Evolutionary conservation across 2,797 vertebrate species (phyloP).

Genomic region (Lepilemur ruficaudatus): DNA sequence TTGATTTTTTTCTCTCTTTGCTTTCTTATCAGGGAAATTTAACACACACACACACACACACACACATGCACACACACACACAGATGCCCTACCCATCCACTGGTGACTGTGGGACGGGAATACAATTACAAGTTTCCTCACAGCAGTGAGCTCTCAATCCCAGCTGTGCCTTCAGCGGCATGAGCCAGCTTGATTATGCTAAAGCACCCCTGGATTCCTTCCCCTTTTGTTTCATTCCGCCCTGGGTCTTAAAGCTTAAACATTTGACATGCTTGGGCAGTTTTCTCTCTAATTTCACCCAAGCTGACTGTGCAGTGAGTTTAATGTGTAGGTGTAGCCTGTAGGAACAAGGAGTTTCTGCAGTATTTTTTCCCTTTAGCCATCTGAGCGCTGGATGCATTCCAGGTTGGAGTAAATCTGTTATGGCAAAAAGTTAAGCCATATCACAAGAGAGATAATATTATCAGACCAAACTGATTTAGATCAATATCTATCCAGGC

Average conservation of each 20-base stretch:
- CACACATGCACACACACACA: not conserved
- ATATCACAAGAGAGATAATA: not conserved
- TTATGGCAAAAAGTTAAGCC: conserved; percentile 34
- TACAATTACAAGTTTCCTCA: conserved; percentile 78
- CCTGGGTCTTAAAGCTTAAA: conserved; percentile 82
- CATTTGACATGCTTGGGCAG: conserved; percentile 82
- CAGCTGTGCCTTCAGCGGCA: conserved; percentile 77
- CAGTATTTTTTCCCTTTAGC: conserved; percentile 15
- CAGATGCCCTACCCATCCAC: not conserved
- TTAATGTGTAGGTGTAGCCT: conserved; percentile 75
- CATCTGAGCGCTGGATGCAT: not conserved
- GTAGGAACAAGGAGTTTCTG: conserved; percentile 76
- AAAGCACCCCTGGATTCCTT: conserved; percentile 80
- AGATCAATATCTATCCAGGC: conserved; percentile 12
- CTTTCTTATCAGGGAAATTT: conserved; percentile 58
- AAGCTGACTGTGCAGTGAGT: conserved; percentile 80
- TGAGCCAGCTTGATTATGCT: conserved; percentile 81
- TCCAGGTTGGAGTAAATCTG: conserved; percentile 41
- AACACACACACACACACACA: not conserved
- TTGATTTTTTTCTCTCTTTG: not conserved
- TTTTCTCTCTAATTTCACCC: conserved; percentile 84
- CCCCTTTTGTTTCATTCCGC: conserved; percentile 81
- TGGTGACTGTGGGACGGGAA: conserved; percentile 63
- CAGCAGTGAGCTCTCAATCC: conserved; percentile 73
- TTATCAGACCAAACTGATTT: not conserved